A percentile compares a stretch with the other conserved stretches of the same genome.
Conservation (phyloP, 2,797 vertebrate species). For the Morelia viridis region DNA sequence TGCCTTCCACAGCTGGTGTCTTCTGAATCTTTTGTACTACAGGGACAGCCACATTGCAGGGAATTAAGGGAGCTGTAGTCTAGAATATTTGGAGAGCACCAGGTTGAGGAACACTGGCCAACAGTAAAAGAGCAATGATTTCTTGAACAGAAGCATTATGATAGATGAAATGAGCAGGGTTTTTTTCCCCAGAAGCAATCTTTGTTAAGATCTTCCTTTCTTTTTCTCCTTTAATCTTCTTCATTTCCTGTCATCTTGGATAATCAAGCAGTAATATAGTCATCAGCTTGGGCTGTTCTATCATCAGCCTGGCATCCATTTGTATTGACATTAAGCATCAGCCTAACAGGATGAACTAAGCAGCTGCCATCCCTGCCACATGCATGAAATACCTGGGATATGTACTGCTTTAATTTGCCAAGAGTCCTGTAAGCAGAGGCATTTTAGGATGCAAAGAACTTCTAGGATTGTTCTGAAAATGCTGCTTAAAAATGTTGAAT, state of each 20-base stretch:
- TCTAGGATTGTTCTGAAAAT: background rate
- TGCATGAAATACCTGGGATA: constrained; percentile 10
- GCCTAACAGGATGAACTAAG: constrained; percentile 57
- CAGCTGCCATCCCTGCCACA: constrained; percentile 52
- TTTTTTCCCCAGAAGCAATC: background rate
- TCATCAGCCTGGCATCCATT: constrained; percentile 50
- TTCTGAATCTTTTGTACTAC: background rate
- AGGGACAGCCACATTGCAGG: background rate
- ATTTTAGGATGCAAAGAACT: background rate
- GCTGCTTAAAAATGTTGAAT: constrained; percentile 3
- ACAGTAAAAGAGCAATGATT: constrained; percentile 40
- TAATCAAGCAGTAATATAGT: constrained; percentile 43
- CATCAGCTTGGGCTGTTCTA: constrained; percentile 48
- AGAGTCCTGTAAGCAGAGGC: accelerated
- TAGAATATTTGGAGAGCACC: background rate
- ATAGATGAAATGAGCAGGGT: background rate
- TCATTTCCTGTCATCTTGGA: constrained; percentile 53
- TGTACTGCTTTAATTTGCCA: constrained; percentile 12
- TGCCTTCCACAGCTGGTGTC: background rate
- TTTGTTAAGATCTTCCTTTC: constrained; percentile 42
- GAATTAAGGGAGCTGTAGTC: background rate
- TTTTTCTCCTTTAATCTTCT: constrained; percentile 32
- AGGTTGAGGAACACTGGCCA: background rate
- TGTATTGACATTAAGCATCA: constrained; percentile 48
- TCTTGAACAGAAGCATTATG: constrained; percentile 42